Evolutionary conservation across 2,113 vertebrate species (phyloP), one percentile per base, ranked within the genome.

Genomic region (Calidris pygmaea): DNA sequence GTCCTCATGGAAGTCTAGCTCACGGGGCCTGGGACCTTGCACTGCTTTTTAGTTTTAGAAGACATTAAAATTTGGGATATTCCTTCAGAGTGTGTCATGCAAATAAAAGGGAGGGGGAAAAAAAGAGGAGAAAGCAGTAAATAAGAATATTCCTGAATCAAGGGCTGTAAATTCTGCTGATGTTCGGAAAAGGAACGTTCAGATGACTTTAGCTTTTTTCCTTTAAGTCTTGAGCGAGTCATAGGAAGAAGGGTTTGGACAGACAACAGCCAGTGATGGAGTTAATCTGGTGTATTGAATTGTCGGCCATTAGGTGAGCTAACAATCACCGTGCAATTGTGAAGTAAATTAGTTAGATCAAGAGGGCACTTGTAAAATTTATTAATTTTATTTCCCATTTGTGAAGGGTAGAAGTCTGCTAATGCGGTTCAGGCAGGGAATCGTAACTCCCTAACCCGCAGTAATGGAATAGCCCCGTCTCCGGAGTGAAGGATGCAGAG

Each of bases 321-420:
- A 74, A 77, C 72, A 70, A 70, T 80, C 79, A 27, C 47, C 8
- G 3, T 6, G 60, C 73, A 80, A 63, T 87, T 73, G 82, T 12
- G 62, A 87, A 71, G 76, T 53, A 81, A 90, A 95, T 95, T 89
- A 89, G 52, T 43, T 82, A 71, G 76, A 96, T 89, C 91, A 86
- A 92, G 65, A 81, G 83, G 89, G 83, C 76, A 58, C 73, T 84
- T 95, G 76, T 92, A 88, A 80, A 74, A 74, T 63, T 55, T 89
- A 92, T 81, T 84, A 71, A 75, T 93, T 95, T 90, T 66, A 81
- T 87, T 87, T 91, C 95, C 74, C 87, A 72, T 86, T 90, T 90
- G 80, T 47, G 68, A 47, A 92, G 60, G 48, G 59, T 34, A 14
- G 71, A 47, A 95, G 66, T 34, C 81, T 47, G 52, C 60, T 81